Conservation (phyloP, 2,113 vertebrate genomes). For the Leucosticte australis region DNA sequence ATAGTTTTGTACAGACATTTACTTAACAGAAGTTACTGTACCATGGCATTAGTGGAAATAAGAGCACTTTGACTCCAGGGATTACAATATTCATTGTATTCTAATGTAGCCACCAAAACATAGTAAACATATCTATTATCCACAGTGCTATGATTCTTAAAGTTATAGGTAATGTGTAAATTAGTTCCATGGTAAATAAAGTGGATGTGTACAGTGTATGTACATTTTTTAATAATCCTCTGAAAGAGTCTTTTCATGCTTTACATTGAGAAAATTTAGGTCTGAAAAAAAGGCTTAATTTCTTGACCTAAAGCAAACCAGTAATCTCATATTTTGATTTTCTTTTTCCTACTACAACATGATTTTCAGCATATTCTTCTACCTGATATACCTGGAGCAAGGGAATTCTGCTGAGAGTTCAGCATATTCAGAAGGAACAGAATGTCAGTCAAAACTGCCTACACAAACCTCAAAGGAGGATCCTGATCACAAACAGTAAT, state of each 20-base stretch:
- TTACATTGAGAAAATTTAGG: background rate
- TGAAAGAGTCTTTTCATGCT: background rate
- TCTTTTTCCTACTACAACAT: background rate
- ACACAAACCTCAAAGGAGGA: background rate
- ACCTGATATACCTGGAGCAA: background rate
- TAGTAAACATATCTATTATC: conserved; percentile 25
- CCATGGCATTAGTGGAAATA: conserved; percentile 18
- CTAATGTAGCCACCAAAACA: conserved; percentile 32
- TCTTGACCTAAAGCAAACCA: background rate
- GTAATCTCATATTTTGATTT: background rate
- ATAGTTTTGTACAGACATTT: conserved; percentile 30
- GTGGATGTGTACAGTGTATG: background rate
- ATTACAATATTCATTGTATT: conserved; percentile 19
- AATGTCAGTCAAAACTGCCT: background rate
- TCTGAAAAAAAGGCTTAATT: background rate
- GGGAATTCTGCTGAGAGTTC: background rate
- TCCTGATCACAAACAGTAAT: background rate
- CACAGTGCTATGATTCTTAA: background rate
- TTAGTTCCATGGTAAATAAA: conserved; percentile 45
- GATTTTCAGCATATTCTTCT: background rate
- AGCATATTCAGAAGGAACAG: background rate
- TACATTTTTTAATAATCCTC: background rate
- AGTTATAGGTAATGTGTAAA: conserved; percentile 6
- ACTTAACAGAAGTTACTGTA: background rate
- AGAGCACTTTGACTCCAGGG: conserved; percentile 31